Conservation (phyloP, 2,888 invertebrate genomes). For the Phengaris alcon region DNA sequence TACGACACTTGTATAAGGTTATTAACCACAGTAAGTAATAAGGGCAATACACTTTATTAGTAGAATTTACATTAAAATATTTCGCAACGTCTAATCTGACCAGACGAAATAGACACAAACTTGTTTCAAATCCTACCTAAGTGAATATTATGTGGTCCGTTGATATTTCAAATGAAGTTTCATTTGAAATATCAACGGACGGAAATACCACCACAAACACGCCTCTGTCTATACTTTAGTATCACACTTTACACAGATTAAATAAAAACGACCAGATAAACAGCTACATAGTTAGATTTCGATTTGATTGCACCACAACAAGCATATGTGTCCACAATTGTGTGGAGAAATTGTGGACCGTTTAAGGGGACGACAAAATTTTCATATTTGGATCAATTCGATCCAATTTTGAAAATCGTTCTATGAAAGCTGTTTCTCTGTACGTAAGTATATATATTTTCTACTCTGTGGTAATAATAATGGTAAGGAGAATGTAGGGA, state of each 20-base stretch:
- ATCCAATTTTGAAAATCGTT: no score
- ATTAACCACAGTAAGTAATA: neutral
- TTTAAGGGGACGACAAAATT: no score
- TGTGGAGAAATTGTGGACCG: no score
- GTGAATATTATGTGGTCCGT: neutral
- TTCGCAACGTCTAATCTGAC: neutral
- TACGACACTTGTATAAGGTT: neutral
- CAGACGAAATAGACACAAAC: neutral
- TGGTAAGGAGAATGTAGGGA: neutral
- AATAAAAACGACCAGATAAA: no score
- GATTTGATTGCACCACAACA: no score
- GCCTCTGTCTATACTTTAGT: neutral
- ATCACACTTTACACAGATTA: no score
- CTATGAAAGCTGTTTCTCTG: no score
- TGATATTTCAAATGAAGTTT: neutral
- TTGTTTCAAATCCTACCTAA: conserved; percentile 1
- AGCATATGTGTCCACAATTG: no score
- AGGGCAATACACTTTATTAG: neutral
- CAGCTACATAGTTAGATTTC: no score
- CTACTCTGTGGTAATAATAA: no score
- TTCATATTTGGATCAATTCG: no score
- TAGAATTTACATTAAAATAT: neutral
- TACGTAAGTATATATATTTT: no score
- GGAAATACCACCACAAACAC: neutral
- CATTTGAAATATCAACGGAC: neutral